Evolutionary conservation across 2,113 vertebrate species (phyloP), one percentile per base, ranked within the genome.

Genomic region (Spheniscus mendiculus): DNA sequence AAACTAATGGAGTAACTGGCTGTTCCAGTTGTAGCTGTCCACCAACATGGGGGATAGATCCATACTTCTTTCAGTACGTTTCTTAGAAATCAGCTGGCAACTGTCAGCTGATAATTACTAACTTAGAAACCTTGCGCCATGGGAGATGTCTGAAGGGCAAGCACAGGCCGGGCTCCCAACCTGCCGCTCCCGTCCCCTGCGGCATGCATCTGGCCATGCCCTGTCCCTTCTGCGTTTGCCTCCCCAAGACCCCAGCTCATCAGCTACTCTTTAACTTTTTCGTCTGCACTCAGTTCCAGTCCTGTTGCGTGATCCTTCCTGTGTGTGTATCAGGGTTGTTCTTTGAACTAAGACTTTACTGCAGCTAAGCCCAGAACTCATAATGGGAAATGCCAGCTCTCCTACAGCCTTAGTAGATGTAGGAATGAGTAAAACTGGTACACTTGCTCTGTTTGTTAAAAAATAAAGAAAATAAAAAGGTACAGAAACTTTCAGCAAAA

Each of bases 131-230:
- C 15, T 50, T 14, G n/a, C 0, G 2, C 32, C 20, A 20, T 5
- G 12, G 25, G 40, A 89, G 19, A 50, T 49, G 27, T 23, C 45
- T 44, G n/a, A 47, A 59, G 26, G n/a, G n/a, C 18, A n/a, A 9
- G 14, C 22, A 47, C 1, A 0, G 17, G 12, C 12, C 1, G 0
- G 14, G 10, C 18, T 83, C 36, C 36, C 8, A 27, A 2, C 10
- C 26, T 66, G 45, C 30, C 1, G 1, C 18, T 62, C 34, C 42
- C 36, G 32, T 45, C 9, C 10, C 66, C 36, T 13, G 11, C 20
- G 53, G 26, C 45, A 32, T 9, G 20, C 10, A 32, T 38, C 30
- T 55, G 40, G 44, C 27, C 44, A 25, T 45, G 9, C 15, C 32
- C 21, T 5, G 2, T 56, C 27, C 36, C n/a, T 52, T 73, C 71